phyloP scores from a whole-genome alignment of 2,888 invertebrate species.

The Tanypteryx hageni region DNA sequence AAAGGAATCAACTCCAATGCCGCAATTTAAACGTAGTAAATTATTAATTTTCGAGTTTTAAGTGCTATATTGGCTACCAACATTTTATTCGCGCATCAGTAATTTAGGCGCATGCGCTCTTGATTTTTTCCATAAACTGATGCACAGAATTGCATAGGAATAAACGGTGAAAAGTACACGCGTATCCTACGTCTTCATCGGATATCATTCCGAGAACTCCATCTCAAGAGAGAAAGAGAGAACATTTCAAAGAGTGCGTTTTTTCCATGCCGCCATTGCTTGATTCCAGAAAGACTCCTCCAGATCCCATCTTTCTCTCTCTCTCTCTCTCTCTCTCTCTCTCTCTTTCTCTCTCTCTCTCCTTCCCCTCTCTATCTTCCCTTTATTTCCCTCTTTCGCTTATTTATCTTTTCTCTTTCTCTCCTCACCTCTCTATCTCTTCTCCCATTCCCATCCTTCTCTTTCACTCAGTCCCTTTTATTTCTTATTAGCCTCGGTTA shows the following conservation, averaged over 20 bases:
- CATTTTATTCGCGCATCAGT: too few species aligned
- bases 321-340: too few species aligned
- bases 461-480: background rate
- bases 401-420: background rate
- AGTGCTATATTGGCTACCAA: too few species aligned
- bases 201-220: background rate
- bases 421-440: too few species aligned
- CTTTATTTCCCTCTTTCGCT: background rate
- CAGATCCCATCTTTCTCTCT: slow-evolving; percentile 12
- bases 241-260: background rate
- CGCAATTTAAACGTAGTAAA: too few species aligned
- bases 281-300: background rate
- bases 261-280: background rate
- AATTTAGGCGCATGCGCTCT: too few species aligned
- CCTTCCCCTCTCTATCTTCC: background rate
- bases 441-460: background rate
- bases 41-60: too few species aligned
- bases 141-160: background rate
- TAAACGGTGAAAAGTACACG: background rate
- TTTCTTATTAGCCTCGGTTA: background rate
- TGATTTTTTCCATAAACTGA: background rate
- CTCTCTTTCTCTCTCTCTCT: too few species aligned
- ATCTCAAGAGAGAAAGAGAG: background rate
- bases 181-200: background rate
- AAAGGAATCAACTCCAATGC: too few species aligned